Percentiles rank a stretch among this genome's conserved stretches.
These are phyloP conservation scores for Ctenoplectra terminalis DNA, from an alignment of 1,140 invertebrate species.

Conservation along the genomic window DNA sequence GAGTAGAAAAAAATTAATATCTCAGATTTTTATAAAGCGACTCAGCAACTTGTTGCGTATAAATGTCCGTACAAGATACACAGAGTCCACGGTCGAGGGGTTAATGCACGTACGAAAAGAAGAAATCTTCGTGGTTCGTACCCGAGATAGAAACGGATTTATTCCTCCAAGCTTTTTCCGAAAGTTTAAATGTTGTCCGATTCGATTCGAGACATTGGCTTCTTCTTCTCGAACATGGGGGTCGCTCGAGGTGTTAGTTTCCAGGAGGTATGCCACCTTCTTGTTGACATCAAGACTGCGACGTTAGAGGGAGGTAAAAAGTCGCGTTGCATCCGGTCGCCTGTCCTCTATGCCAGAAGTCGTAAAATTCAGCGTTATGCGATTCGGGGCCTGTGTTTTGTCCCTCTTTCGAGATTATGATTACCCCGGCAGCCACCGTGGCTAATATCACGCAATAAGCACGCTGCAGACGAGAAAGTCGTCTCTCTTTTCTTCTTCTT, in stretches of 20 bases:
- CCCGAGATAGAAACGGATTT: too few relatives aligned
- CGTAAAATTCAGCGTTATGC: conserved; percentile 76
- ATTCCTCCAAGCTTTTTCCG: too few relatives aligned
- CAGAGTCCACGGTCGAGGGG: too few relatives aligned
- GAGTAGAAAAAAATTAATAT: too few relatives aligned
- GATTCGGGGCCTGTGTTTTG: conserved; percentile 77
- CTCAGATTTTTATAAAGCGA: too few relatives aligned
- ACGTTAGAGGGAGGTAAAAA: conserved; percentile 69
- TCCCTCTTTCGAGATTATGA: conserved; percentile 76
- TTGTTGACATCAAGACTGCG: conserved; percentile 53
- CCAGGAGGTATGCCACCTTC: conserved; percentile 10
- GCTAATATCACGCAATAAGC: conserved; percentile 80
- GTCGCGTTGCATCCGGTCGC: conserved; percentile 73
- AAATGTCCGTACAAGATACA: too few relatives aligned
- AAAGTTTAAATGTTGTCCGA: not conserved
- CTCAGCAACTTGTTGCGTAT: too few relatives aligned
- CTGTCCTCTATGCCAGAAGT: conserved; percentile 68
- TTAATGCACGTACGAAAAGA: too few relatives aligned
- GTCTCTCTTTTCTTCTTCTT: conserved; percentile 30
- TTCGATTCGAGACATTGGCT: not conserved
- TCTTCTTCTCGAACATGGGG: not conserved
- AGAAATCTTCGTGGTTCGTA: too few relatives aligned
- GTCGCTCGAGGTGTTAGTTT: conserved; percentile 16
- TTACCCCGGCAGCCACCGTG: conserved; percentile 75
- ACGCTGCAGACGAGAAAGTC: conserved; percentile 52